These are phyloP conservation scores for Neuroscelio doddi DNA, from an alignment of 2,888 invertebrate species.

Conservation along the genomic window DNA sequence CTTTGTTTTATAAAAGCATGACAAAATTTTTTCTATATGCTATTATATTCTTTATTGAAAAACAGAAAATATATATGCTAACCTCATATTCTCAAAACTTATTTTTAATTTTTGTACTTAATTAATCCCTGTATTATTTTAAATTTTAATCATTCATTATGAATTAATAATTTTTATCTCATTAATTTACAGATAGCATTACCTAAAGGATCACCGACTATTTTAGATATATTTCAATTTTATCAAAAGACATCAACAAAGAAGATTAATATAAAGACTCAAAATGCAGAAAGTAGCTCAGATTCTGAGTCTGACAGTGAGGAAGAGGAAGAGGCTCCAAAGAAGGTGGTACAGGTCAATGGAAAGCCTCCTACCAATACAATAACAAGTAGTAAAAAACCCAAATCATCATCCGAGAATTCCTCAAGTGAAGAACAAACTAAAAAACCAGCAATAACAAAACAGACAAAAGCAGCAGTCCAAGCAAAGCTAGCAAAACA, in stretches of 20 bases:
- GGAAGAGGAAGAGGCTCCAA: slow-evolving; percentile 58
- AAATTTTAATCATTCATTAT: neutral
- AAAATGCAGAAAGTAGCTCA: slow-evolving; percentile 60
- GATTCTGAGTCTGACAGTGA: slow-evolving; percentile 68
- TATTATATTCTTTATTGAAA: no score
- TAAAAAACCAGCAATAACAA: slow-evolving; percentile 48
- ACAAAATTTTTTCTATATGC: no score
- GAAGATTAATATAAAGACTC: slow-evolving; percentile 69
- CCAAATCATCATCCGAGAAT: slow-evolving; percentile 54
- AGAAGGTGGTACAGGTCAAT: slow-evolving; percentile 56
- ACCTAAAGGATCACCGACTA: slow-evolving; percentile 78
- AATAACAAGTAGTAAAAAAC: slow-evolving; percentile 48
- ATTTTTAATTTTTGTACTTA: no score
- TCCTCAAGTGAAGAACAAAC: slow-evolving; percentile 60
- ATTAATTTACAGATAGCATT: slow-evolving; percentile 76
- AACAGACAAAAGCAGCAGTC: slow-evolving; percentile 1
- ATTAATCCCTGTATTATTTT: no score
- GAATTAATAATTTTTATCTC: neutral
- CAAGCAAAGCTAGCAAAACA: neutral
- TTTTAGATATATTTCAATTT: slow-evolving; percentile 77
- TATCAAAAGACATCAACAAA: slow-evolving; percentile 74
- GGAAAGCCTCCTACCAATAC: slow-evolving; percentile 49
- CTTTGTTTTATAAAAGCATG: no score
- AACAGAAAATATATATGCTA: no score
- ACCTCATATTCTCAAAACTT: no score